Percentiles rank a stretch among this genome's conserved stretches.
Evolutionary conservation across 1,140 invertebrate genomes (phyloP).

Genomic region (Drosophila arizonae): DNA sequence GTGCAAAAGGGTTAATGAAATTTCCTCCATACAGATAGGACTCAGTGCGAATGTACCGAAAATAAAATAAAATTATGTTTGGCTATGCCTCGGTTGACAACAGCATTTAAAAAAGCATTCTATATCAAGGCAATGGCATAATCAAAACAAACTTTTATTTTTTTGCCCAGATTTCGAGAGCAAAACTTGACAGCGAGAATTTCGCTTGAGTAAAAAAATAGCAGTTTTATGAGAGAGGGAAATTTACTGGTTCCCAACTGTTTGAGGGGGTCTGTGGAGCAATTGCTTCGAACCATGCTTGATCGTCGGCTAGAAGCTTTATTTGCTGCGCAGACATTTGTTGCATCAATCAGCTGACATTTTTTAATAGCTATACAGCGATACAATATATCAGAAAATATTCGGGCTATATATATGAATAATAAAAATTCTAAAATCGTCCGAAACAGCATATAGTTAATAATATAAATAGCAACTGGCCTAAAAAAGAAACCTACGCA

Average conservation of each 20-base stretch:
- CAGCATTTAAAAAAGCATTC: constrained; percentile 60
- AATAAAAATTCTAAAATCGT: no score
- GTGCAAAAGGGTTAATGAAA: not conserved
- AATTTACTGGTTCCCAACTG: not conserved
- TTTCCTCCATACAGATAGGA: not conserved
- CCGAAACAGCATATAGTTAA: not conserved
- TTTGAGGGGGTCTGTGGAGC: constrained; percentile 20
- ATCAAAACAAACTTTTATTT: constrained; percentile 58
- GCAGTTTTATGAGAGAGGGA: not conserved
- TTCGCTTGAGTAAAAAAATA: constrained; percentile 32
- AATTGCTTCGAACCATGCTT: constrained; percentile 55
- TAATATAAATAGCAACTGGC: no score
- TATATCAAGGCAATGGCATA: constrained; percentile 68
- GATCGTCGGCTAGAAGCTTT: constrained; percentile 19
- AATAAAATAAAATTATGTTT: constrained; percentile 60
- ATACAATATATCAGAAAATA: constrained; percentile 46
- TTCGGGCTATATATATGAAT: not conserved
- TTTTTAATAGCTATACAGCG: constrained; percentile 36
- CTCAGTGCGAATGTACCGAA: constrained; percentile 2
- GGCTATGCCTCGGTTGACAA: constrained; percentile 61
- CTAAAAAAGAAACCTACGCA: no score
- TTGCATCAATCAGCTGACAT: constrained; percentile 32
- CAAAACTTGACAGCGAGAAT: constrained; percentile 39
- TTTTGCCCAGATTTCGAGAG: constrained; percentile 30
- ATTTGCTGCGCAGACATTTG: constrained; percentile 35